Base-by-base conservation (phyloP, 2,113 vertebrate species). In the Paramormyrops kingsleyae region DNA sequence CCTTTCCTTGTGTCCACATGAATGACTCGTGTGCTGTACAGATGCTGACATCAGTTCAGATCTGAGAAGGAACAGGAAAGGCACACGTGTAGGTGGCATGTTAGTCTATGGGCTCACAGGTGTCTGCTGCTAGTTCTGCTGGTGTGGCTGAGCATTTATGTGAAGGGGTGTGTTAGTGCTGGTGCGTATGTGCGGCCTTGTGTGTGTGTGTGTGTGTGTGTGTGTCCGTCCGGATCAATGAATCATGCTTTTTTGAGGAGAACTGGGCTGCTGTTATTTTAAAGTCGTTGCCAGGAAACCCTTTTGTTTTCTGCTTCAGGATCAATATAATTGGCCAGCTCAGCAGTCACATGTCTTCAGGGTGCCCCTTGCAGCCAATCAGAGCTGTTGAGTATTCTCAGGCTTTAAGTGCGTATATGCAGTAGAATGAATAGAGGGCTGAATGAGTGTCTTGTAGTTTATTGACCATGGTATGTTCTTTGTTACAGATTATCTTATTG, bases 261-360 rank as follows among this genome's bases (percentile, higher is more conserved):
- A 89, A 42, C 50, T 27, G 9, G 5, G 19, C n/a, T 89, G 42
- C 87, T 21, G 83, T 44, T 80, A 15, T 70, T 24, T 74, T 88
- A 70, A 89, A 92, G 66, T 91, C 83, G 93, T 94, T 92, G 91
- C 93, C 93, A 87, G 92, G 90, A 94, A 94, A 93, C 91, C 66
- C 53, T 52, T 92, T 93, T 94, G 92, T 94, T 94, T 92, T 89
- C 49, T 90, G 49, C 92, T 92, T 50, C 66, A 17, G 50, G 87
- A 94, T 95, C 92, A 92, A 93, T 95, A 91, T 94, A 94, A 94
- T 94, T 94, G 93, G 91, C 52, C 17, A 87, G 84, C 62, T 91
- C 89, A 91, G 83, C 90, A 87, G 91, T 91, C 89, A 87, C 87
- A 91, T 85, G 24, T 52, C 17, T 0, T 56, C 24, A 27, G 83